phyloP scores from a whole-genome alignment of 2,888 invertebrate species.

The Cerastis rubricosa region DNA sequence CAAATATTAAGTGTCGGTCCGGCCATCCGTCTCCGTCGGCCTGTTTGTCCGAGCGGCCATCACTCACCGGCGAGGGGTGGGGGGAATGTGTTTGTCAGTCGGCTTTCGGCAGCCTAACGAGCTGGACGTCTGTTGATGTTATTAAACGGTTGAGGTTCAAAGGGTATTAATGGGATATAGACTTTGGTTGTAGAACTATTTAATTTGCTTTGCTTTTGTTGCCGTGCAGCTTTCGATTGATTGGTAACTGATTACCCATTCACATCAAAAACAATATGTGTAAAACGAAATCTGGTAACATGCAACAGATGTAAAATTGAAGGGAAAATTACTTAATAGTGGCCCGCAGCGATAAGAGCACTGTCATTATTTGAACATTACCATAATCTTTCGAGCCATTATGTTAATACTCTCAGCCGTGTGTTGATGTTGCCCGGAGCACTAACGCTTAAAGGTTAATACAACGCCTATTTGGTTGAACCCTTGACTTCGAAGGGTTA shows the following conservation, averaged over 20 bases:
- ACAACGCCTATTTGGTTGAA: slow-evolving; percentile 35
- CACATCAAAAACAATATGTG: slow-evolving; percentile 17
- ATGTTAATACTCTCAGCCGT: slow-evolving; percentile 57
- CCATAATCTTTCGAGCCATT: slow-evolving; percentile 59
- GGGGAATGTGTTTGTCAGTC: slow-evolving; percentile 53
- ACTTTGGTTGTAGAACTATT: slow-evolving; percentile 3
- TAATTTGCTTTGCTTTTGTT: neutral
- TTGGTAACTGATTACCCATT: neutral
- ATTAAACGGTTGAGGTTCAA: slow-evolving; percentile 25
- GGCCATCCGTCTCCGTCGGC: slow-evolving; percentile 69
- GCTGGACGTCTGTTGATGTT: slow-evolving; percentile 27
- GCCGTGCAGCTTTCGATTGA: neutral
- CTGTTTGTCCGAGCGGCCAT: slow-evolving; percentile 66
- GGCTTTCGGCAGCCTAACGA: slow-evolving; percentile 47
- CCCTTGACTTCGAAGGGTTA: slow-evolving; percentile 35
- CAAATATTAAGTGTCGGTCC: slow-evolving; percentile 65
- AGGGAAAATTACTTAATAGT: slow-evolving; percentile 55
- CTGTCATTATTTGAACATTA: slow-evolving; percentile 60
- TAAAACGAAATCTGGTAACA: slow-evolving; percentile 22
- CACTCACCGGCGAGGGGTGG: slow-evolving; percentile 56
- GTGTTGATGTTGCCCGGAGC: slow-evolving; percentile 50
- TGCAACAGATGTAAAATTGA: slow-evolving; percentile 49
- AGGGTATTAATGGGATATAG: slow-evolving; percentile 15
- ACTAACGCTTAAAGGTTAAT: slow-evolving; percentile 42
- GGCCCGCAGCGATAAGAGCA: slow-evolving; percentile 36